A percentile compares a stretch with the other conserved stretches of the same genome.
These are phyloP conservation scores for Diphyllodes magnificus DNA, from an alignment of 2,113 vertebrate genomes.

Conservation along the genomic window DNA sequence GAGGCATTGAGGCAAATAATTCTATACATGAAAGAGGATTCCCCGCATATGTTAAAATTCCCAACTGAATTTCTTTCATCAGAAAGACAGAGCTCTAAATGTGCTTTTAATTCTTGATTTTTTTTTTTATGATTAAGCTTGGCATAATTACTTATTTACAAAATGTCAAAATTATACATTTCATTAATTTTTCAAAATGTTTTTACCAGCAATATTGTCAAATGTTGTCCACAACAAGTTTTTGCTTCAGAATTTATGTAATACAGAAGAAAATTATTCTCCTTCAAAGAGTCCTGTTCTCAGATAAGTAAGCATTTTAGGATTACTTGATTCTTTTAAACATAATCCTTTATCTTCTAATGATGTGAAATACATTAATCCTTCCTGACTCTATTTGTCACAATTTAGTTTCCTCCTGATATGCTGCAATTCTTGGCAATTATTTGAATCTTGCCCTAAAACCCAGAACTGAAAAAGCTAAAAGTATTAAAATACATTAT, in stretches of 20 bases:
- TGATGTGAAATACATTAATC: not conserved
- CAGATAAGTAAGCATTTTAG: not conserved
- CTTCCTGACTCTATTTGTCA: not conserved
- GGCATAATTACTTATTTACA: not conserved
- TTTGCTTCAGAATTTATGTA: not conserved
- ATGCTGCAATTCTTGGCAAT: not conserved
- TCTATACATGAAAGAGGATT: not conserved
- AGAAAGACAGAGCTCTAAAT: not conserved
- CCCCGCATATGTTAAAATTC: not conserved
- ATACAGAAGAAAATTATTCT: not conserved
- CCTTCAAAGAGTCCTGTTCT: not conserved
- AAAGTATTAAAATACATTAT: not conserved
- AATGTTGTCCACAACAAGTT: not conserved
- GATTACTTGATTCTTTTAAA: not conserved
- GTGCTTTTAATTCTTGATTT: not conserved
- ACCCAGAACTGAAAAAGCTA: not conserved
- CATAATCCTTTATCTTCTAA: not conserved
- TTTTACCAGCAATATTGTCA: not conserved
- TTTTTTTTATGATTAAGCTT: not conserved
- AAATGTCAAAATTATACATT: not conserved
- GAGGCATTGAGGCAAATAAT: not conserved
- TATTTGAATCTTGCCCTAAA: not conserved
- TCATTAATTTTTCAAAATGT: not conserved
- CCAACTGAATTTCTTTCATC: not conserved
- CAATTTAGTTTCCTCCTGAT: not conserved